Conservation (phyloP, 2,797 vertebrate species). For the Sciurus carolinensis region DNA sequence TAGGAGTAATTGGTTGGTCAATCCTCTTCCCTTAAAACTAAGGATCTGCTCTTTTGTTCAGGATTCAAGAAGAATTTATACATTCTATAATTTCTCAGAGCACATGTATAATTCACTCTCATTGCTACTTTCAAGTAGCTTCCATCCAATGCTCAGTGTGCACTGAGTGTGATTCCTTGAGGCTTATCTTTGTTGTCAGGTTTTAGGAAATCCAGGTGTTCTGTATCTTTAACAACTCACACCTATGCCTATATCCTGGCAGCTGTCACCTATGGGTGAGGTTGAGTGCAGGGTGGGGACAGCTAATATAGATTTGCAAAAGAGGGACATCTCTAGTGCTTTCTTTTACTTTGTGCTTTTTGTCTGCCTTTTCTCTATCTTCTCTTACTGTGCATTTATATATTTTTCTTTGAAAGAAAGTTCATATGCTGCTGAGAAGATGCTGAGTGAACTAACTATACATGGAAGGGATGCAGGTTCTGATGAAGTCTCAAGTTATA, state of each 20-base stretch:
- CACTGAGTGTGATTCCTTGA: background rate
- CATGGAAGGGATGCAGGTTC: slow-evolving; percentile 31
- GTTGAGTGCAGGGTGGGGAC: too few species aligned
- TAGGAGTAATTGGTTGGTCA: background rate
- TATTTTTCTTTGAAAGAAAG: slow-evolving; percentile 55
- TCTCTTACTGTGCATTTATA: slow-evolving; percentile 20
- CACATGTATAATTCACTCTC: accelerated
- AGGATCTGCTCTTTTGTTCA: background rate
- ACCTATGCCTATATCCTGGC: background rate
- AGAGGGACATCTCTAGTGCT: background rate
- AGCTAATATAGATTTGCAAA: background rate
- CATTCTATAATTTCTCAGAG: background rate
- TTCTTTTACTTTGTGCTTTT: slow-evolving; percentile 13
- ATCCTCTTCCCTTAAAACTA: background rate
- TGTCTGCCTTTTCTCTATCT: background rate
- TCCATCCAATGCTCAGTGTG: background rate
- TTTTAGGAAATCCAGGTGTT: background rate
- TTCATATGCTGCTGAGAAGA: background rate
- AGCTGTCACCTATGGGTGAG: background rate
- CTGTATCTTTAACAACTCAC: background rate
- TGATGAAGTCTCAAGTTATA: slow-evolving; percentile 58
- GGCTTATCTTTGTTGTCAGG: background rate
- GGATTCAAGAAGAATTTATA: background rate
- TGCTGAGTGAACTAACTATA: slow-evolving; percentile 46
- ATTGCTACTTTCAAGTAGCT: background rate